Evolutionary conservation across 2,113 vertebrate species (phyloP), one percentile per base, ranked within the genome.

Genomic region (Chroicocephalus ridibundus): DNA sequence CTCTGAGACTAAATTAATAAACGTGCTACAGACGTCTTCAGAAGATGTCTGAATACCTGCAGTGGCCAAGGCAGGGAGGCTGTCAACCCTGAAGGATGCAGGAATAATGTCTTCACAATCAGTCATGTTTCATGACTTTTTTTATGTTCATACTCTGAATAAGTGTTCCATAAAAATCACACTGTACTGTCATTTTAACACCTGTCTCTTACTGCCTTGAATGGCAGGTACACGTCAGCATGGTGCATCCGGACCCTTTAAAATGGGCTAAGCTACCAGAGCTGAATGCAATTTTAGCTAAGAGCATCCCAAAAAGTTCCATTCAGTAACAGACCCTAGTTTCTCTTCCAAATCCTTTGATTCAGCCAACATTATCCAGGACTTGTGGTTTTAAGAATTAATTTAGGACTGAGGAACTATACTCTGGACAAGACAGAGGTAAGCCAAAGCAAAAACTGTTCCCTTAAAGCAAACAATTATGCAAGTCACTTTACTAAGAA

Each of bases 201-300:
- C 2, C 55, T 16, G 22, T 17, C 38, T 80, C 26, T 86, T 57
- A 66, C n/a, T 77, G 72, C 77, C 75, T 47, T 55, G 22, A 71
- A 58, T 8, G 15, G 36, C 0, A 82, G 14, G 31, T 32, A n/a
- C 18, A n/a, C 0, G 1, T 19, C 34, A 57, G 79, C 2, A 11
- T 1, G 0, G 26, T 47, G 52, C 32, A 47, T 15, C 21, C 6
- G 13, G 32, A 78, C 24, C 10, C 60, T 81, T 65, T 21, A 66
- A 65, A 36, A 68, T 6, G 9, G 40, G 25, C 58, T 38, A 19
- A 0, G 0, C 32, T 36, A 17, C 80, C 42, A 69, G 36, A 61
- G 54, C 47, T 62, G 54, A 81, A 65, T 47, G 26, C 24, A 78
- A 22, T 15, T 86, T 74, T 38, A 77, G n/a, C 34, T 29, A 36